Conservation (phyloP, 2,113 vertebrate genomes). For the Embiotoca jacksoni region DNA sequence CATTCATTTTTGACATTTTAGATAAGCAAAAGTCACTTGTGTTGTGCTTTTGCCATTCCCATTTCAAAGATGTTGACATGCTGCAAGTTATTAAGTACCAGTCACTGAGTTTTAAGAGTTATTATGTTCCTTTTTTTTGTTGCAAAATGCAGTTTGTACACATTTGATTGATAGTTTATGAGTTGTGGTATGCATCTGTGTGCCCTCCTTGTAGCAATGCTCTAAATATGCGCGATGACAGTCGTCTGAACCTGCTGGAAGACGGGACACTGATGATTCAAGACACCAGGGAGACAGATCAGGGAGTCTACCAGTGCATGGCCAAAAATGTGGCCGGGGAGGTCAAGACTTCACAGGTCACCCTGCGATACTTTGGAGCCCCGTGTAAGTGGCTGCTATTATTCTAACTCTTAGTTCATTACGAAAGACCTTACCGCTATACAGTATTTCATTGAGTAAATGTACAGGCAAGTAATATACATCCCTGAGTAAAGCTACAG, state of each 20-base stretch:
- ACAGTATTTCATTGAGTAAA: neutral
- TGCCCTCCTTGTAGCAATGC: constrained; percentile 64
- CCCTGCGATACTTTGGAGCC: constrained; percentile 93
- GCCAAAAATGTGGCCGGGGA: constrained; percentile 97
- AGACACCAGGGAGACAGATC: constrained; percentile 94
- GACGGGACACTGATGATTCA: constrained; percentile 98
- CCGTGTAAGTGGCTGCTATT: constrained; percentile 85
- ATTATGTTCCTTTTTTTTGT: neutral
- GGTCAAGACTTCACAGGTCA: constrained; percentile 96
- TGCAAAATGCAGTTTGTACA: neutral
- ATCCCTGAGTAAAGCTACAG: neutral
- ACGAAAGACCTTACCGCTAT: neutral
- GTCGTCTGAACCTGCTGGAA: constrained; percentile 94
- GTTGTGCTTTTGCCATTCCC: neutral
- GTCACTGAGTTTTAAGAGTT: neutral
- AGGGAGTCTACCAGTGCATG: constrained; percentile 99
- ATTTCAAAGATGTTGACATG: neutral
- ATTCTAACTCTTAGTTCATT: neutral
- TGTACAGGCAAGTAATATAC: too few relatives aligned
- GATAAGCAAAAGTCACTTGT: too few relatives aligned
- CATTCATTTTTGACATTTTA: too few relatives aligned
- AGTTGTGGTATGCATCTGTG: neutral
- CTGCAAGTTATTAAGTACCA: neutral
- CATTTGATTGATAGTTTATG: neutral
- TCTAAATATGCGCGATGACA: constrained; percentile 95